A percentile compares a stretch with the other conserved stretches of the same genome.
These are phyloP conservation scores for Ceratoteleas bidentatus DNA, from an alignment of 1,140 invertebrate species.

Conservation along the genomic window DNA sequence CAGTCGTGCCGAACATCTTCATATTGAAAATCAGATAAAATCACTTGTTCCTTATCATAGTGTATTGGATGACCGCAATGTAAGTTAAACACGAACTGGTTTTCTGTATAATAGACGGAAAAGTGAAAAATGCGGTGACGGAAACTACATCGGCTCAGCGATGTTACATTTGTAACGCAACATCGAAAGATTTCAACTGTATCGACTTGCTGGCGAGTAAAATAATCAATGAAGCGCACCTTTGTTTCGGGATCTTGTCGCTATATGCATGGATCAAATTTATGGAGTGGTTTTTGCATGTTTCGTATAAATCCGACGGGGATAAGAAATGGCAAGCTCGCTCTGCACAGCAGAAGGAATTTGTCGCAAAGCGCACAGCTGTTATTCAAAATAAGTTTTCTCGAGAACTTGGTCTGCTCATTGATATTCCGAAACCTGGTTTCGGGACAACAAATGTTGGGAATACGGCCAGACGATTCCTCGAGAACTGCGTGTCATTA, in stretches of 20 bases:
- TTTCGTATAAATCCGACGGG: slow-evolving; percentile 18
- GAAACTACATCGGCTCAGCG: slow-evolving; percentile 70
- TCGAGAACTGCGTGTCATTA: slow-evolving; percentile 55
- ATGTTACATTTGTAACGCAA: slow-evolving; percentile 77
- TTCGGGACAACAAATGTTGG: slow-evolving; percentile 74
- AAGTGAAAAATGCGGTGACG: slow-evolving; percentile 75
- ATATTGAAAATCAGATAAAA: slow-evolving; percentile 12
- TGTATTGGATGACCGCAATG: slow-evolving; percentile 1
- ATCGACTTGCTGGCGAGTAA: slow-evolving; percentile 46
- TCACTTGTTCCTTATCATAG: slow-evolving; percentile 2
- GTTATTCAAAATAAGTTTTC: slow-evolving; percentile 26
- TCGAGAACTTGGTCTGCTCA: slow-evolving; percentile 19
- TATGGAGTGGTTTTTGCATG: slow-evolving; percentile 52
- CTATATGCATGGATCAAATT: slow-evolving; percentile 42
- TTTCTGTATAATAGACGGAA: slow-evolving; percentile 65
- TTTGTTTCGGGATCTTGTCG: slow-evolving; percentile 9
- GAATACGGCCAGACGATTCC: slow-evolving; percentile 61
- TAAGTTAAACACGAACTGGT: slow-evolving; percentile 62
- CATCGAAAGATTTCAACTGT: slow-evolving; percentile 76
- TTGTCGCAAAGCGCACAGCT: slow-evolving; percentile 33
- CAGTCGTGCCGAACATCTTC: background rate
- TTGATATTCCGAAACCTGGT: slow-evolving; percentile 60
- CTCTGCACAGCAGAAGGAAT: slow-evolving; percentile 22
- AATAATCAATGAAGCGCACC: slow-evolving; percentile 4
- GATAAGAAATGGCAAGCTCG: slow-evolving; percentile 47